A percentile compares a stretch with the other conserved stretches of the same genome.
phyloP scores from a whole-genome alignment of 1,140 invertebrate genomes.

The Pogonus chalceus region DNA sequence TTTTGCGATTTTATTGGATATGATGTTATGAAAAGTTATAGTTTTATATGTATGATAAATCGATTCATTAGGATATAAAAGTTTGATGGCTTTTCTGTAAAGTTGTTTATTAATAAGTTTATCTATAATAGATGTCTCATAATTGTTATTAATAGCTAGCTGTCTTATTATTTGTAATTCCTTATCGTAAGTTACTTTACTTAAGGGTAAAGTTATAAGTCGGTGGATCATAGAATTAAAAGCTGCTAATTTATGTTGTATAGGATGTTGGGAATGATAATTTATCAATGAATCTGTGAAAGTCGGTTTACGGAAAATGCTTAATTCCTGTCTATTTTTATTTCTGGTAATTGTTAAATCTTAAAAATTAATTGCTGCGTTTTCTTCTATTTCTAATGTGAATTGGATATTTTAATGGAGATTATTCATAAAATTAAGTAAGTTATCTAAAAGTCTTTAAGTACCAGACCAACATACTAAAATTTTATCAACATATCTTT shows the following conservation, averaged over 20 bases:
- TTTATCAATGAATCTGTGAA: conserved; percentile 7
- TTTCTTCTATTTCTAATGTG: conserved; percentile 7
- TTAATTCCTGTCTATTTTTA: conserved; percentile 8
- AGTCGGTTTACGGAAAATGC: conserved; percentile 8
- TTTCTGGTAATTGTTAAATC: conserved; percentile 2
- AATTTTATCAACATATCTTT: too few relatives aligned
- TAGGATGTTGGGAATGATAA: conserved; percentile 5
- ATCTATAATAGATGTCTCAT: background rate
- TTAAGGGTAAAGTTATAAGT: background rate
- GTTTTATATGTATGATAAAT: too few relatives aligned
- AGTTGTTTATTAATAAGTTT: background rate
- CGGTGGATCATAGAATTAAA: conserved; percentile 5
- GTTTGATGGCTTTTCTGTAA: conserved; percentile 1
- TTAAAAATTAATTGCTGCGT: conserved; percentile 8
- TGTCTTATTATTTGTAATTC: background rate
- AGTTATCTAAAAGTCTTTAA: background rate
- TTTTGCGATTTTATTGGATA: too few relatives aligned
- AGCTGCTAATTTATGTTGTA: conserved; percentile 4
- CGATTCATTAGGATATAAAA: too few relatives aligned
- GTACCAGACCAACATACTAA: background rate
- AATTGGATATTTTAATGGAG: background rate
- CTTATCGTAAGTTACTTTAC: background rate
- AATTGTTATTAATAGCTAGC: conserved; percentile 3
- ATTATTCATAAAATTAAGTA: background rate
- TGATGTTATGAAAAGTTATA: too few relatives aligned